Evolutionary conservation across 2,797 vertebrate species (phyloP).

Genomic region (Prionace glauca): DNA sequence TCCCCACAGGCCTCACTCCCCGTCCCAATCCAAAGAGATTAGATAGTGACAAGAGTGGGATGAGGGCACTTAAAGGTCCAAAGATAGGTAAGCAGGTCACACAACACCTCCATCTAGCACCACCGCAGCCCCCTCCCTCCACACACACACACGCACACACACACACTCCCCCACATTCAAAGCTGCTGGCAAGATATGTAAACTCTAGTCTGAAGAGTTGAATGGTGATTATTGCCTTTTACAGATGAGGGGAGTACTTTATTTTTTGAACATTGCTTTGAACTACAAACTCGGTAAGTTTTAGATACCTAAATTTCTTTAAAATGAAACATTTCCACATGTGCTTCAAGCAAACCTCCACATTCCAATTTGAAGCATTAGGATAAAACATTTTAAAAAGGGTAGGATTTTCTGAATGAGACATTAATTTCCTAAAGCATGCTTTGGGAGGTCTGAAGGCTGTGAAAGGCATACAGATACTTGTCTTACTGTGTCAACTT

Average conservation of each 20-base stretch:
- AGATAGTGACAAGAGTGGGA: too few species aligned
- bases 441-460: not conserved
- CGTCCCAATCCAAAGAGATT: too few species aligned
- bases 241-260: not conserved
- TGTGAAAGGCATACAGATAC: not conserved
- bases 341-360: not conserved
- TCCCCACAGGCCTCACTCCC: too few species aligned
- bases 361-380: not conserved
- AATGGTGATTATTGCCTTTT: not conserved
- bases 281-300: not conserved
- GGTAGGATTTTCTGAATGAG: not conserved
- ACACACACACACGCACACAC: too few species aligned
- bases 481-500: not conserved
- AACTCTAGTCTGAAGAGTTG: not conserved
- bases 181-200: too few species aligned
- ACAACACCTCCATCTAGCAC: too few species aligned
- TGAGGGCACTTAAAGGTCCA: too few species aligned
- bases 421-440: not conserved
- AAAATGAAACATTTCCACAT: not conserved
- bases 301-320: not conserved
- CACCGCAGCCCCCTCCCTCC: too few species aligned
- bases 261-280: not conserved
- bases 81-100: too few species aligned
- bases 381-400: not conserved
- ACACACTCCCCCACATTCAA: too few species aligned